Evolutionary conservation across 2,797 vertebrate genomes (phyloP).

Genomic region (Xenops minutus): DNA sequence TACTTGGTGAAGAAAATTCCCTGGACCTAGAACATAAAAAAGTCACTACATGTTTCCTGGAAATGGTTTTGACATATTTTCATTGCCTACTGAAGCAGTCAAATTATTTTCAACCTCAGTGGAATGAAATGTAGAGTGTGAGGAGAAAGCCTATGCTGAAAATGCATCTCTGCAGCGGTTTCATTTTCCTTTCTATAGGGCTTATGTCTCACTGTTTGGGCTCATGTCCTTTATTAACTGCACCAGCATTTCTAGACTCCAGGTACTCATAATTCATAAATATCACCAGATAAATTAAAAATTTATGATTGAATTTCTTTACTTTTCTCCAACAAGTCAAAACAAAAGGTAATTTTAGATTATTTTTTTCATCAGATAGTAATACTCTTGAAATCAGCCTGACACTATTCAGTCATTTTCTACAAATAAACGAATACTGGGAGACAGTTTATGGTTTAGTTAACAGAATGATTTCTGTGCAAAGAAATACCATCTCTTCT

Average conservation of each 20-base stretch:
- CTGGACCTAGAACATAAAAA: background rate
- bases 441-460: background rate
- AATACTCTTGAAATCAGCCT: background rate
- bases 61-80: background rate
- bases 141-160: background rate
- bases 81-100: accelerated
- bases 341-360: background rate
- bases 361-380: background rate
- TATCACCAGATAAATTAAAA: background rate
- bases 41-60: background rate
- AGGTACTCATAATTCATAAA: background rate
- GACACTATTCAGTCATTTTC: background rate
- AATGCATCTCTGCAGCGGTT: background rate
- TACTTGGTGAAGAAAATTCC: background rate
- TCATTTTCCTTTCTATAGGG: background rate
- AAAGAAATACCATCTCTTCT: background rate
- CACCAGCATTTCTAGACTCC: background rate
- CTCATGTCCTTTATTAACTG: background rate
- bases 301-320: background rate
- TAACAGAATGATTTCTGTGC: background rate
- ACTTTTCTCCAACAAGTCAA: background rate
- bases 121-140: background rate
- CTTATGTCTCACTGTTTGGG: background rate
- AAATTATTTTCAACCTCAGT: background rate
- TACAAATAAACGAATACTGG: background rate